Base-by-base conservation (phyloP, 2,797 vertebrate species). In the Fringilla coelebs region DNA sequence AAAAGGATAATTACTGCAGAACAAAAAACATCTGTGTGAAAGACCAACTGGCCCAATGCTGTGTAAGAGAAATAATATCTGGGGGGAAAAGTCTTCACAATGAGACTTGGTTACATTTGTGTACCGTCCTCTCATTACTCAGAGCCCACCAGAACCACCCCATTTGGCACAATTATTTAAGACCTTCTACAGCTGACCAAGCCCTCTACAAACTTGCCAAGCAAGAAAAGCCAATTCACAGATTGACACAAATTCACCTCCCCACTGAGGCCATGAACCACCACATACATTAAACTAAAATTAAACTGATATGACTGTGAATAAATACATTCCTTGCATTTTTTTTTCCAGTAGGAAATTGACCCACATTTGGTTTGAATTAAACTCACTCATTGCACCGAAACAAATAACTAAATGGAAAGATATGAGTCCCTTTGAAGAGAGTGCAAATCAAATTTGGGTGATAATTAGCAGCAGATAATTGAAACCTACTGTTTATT, bases 381-480 rank as follows among this genome's bases (percentile, higher is more conserved):
- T 98, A 98, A 96, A 97, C 86, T 67, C 41, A 90, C 49, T 94
- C 95, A 97, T 96, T 38, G 3, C 86, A 93, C 83, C 93, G 96
- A 97, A 97, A 91, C 86, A 96, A 97, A 96, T 96, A 98, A 96
- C 87, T 93, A 93, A 96, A 96, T 90, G 73, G 93, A 96, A 96
- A 95, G 95, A 97, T 96, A 90, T 60, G 88, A 93, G 80, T 16
- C 72, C 91, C 96, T 98, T 98, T 98, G 98, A 98, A 97, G 97
- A 97, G 90, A 28, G 4, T 92, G 81, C 94, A 97, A 98, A 98
- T 97, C 95, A 90, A 95, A 97, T 96, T 89, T 96, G 45, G 95
- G 91, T 89, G 97, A 97, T 98, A 97, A 98, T 98, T 97, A 97
- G 93, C 95, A 97, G 95, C 97, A 98, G 97, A 96, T 31, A 97